Evolutionary conservation across 2,888 invertebrate genomes (phyloP).

Genomic region (Eristalis pertinax): DNA sequence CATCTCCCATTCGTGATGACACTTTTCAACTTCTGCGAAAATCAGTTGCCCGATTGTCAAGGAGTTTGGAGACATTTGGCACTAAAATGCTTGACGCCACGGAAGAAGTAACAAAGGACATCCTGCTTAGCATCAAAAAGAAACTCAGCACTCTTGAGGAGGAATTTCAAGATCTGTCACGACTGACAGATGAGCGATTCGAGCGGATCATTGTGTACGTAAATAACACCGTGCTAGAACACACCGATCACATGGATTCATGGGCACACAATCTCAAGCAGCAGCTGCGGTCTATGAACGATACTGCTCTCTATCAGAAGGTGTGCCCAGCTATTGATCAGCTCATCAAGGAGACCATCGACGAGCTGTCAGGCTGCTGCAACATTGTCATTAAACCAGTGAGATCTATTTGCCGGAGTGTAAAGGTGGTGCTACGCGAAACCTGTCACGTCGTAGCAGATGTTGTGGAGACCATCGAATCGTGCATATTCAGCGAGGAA

Average conservation of each 20-base stretch:
- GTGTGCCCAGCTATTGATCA: constrained; percentile 75
- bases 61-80: constrained; percentile 69
- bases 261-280: constrained; percentile 74
- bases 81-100: constrained; percentile 69
- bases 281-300: constrained; percentile 73
- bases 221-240: constrained; percentile 75
- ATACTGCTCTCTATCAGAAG: constrained; percentile 73
- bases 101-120: constrained; percentile 65
- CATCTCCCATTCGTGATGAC: constrained; percentile 57
- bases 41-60: constrained; percentile 65
- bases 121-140: constrained; percentile 64
- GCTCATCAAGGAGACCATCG: constrained; percentile 74
- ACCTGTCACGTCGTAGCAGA: constrained; percentile 74
- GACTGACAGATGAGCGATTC: constrained; percentile 73
- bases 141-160: constrained; percentile 70
- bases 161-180: constrained; percentile 72
- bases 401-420: constrained; percentile 74
- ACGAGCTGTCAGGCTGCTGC: constrained; percentile 76
- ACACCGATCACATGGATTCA: constrained; percentile 74
- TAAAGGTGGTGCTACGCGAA: constrained; percentile 74
- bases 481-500: constrained; percentile 75
- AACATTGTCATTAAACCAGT: constrained; percentile 77
- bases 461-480: constrained; percentile 75
- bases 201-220: constrained; percentile 73
- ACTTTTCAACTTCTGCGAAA: constrained; percentile 64